Evolutionary conservation across 2,797 vertebrate species (phyloP).

Genomic region (Chelonia mydas): DNA sequence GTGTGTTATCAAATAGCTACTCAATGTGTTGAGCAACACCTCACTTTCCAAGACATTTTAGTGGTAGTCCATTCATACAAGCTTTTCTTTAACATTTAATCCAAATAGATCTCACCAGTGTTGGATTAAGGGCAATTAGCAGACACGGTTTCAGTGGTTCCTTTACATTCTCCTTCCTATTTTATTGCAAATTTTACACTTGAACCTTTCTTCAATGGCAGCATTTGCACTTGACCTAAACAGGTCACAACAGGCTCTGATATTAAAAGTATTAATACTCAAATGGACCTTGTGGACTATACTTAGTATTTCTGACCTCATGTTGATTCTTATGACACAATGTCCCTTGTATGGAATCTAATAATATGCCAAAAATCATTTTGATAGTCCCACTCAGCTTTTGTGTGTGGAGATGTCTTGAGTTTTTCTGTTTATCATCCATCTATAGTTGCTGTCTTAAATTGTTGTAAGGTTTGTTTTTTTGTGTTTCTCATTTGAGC

Average conservation of each 20-base stretch:
- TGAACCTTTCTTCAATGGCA: rapidly evolving
- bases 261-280: not conserved
- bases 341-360: not conserved
- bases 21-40: not conserved
- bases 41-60: not conserved
- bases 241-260: not conserved
- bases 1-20: not conserved
- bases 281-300: not conserved
- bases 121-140: not conserved
- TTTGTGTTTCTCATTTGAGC: not conserved
- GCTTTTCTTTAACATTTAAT: not conserved
- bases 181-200: not conserved
- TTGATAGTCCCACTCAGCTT: not conserved
- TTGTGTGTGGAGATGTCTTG: rapidly evolving
- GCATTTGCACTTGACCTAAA: rapidly evolving
- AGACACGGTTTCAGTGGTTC: not conserved
- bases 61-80: not conserved
- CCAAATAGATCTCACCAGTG: not conserved
- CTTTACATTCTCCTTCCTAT: not conserved
- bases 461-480: not conserved
- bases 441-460: not conserved
- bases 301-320: not conserved
- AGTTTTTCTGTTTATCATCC: not conserved
- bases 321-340: not conserved
- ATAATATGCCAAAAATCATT: not conserved